Percentiles rank a stretch among this genome's conserved stretches.
phyloP scores from a whole-genome alignment of 2,888 invertebrate species.

The Congeria kusceri region DNA sequence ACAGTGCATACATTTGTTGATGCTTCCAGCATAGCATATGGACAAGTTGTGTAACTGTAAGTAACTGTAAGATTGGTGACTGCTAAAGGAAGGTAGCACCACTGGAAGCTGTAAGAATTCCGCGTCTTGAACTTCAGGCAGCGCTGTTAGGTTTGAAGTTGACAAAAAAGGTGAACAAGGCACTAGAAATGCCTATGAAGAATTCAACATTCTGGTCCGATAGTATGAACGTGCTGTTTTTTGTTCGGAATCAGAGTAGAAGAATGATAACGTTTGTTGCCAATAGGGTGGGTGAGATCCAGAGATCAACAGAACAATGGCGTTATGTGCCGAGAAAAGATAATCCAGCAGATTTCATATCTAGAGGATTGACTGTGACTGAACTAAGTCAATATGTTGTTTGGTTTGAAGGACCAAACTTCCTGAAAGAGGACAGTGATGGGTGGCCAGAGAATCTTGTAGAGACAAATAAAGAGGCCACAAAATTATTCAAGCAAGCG shows the following conservation, averaged over 20 bases:
- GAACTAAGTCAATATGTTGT: no score
- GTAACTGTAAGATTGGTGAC: conserved; percentile 34
- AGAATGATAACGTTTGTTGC: no score
- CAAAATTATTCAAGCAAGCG: background rate
- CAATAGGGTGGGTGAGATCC: conserved; percentile 61
- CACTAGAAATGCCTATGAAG: no score
- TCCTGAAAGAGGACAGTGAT: no score
- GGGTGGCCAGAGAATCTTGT: conserved; percentile 9
- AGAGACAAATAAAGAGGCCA: conserved; percentile 21
- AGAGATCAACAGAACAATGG: no score
- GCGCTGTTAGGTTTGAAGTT: no score
- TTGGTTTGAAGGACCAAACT: conserved; percentile 51
- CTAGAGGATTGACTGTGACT: no score
- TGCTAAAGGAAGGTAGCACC: conserved; percentile 45
- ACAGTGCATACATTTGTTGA: no score
- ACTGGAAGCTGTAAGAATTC: conserved; percentile 35
- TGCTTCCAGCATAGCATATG: conserved; percentile 36
- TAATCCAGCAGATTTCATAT: no score
- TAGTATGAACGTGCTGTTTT: conserved; percentile 39
- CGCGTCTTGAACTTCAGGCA: conserved; percentile 31
- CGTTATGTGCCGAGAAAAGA: no score
- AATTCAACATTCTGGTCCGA: no score
- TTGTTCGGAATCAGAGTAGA: conserved; percentile 41
- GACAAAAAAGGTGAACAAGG: no score
- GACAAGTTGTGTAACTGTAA: conserved; percentile 41